A percentile compares a stretch with the other conserved stretches of the same genome.
These are phyloP conservation scores for Listronotus oregonensis DNA, from an alignment of 1,140 invertebrate species.

Conservation along the genomic window DNA sequence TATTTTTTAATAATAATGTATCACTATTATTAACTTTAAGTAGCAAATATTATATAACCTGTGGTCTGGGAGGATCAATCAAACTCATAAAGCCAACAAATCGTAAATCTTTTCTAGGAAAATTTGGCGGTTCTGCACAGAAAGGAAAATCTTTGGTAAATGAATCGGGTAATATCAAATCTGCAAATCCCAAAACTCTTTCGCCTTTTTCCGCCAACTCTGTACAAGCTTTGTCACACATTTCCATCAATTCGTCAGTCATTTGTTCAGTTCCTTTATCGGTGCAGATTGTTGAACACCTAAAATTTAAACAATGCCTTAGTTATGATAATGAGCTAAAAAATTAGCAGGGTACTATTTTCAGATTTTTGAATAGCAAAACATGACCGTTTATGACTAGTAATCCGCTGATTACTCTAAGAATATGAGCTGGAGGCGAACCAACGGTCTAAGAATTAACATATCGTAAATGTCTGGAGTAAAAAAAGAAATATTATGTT, in stretches of 20 bases:
- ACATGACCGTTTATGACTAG: no score
- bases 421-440: no score
- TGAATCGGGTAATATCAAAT: slow-evolving; percentile 62
- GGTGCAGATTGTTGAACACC: slow-evolving; percentile 73
- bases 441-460: no score
- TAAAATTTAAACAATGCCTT: slow-evolving; percentile 34
- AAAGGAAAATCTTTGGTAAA: slow-evolving; percentile 63
- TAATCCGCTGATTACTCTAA: no score
- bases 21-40: background rate
- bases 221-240: slow-evolving; percentile 67
- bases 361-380: no score
- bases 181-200: slow-evolving; percentile 81
- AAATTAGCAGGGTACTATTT: no score
- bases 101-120: slow-evolving; percentile 70
- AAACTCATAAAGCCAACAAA: slow-evolving; percentile 80
- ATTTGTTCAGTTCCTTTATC: slow-evolving; percentile 68
- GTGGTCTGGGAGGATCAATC: slow-evolving; percentile 79
- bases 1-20: background rate
- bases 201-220: slow-evolving; percentile 87
- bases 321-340: no score
- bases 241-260: slow-evolving; percentile 59
- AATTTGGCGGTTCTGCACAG: slow-evolving; percentile 71
- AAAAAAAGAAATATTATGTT: no score
- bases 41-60: slow-evolving; percentile 40
- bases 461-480: no score